Percentiles rank a stretch among this genome's conserved stretches.
Conservation (phyloP, 2,797 vertebrate species). For the Gila robusta region DNA sequence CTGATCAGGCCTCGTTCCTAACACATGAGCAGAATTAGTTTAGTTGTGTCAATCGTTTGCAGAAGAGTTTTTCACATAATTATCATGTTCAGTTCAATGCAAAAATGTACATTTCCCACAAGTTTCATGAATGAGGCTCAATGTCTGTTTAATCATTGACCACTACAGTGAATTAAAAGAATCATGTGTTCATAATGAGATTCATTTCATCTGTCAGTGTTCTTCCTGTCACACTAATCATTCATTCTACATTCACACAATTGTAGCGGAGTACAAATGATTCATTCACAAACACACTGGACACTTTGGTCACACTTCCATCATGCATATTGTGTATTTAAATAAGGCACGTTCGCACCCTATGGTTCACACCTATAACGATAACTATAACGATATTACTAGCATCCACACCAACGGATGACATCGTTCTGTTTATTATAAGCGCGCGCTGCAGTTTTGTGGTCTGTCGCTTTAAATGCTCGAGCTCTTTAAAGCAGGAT, state of each 20-base stretch:
- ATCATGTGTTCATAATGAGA: neutral
- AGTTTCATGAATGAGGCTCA: neutral
- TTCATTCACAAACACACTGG: neutral
- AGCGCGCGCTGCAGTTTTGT: neutral
- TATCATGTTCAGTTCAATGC: neutral
- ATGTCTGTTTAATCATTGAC: neutral
- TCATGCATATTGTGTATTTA: slow-evolving; percentile 21
- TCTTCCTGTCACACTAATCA: neutral
- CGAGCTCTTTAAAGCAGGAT: neutral
- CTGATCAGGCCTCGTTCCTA: neutral
- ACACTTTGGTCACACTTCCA: neutral
- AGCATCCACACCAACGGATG: neutral
- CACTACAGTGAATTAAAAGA: neutral
- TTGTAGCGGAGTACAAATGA: neutral
- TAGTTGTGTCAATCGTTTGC: neutral
- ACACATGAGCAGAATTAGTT: neutral
- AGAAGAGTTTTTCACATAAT: too few species aligned
- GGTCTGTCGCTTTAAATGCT: neutral
- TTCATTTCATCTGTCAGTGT: slow-evolving; percentile 19
- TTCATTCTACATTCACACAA: neutral
- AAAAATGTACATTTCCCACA: neutral
- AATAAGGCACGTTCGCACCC: neutral
- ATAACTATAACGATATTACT: neutral
- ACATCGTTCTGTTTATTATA: neutral
- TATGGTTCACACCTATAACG: neutral